phyloP scores from a whole-genome alignment of 92 coral and sea anemone genomes.

The Parazoanthus swiftii region DNA sequence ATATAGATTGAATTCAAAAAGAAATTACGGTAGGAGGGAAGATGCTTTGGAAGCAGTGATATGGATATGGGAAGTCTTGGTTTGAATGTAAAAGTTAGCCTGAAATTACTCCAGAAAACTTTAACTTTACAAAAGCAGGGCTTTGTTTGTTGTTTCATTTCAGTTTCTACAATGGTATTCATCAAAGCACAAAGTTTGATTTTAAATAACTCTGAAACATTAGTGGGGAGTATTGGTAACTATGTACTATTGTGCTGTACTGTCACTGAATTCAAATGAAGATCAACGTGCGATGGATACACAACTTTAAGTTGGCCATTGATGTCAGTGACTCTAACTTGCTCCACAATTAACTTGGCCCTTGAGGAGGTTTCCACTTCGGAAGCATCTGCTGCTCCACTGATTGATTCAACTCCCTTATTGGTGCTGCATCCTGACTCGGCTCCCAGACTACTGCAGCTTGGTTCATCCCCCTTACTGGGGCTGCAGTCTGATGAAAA shows the following conservation, averaged over 20 bases:
- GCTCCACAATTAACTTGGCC: slow-evolving; percentile 69
- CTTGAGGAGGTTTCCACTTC: slow-evolving; percentile 2
- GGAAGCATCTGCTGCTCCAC: not conserved
- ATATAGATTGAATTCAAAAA: too few species aligned
- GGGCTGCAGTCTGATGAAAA: slow-evolving; percentile 48
- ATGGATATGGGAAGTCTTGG: too few species aligned
- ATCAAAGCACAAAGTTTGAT: not conserved
- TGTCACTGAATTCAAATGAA: slow-evolving; percentile 61
- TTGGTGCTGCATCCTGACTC: not conserved
- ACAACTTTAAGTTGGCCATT: slow-evolving; percentile 93
- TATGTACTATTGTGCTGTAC: slow-evolving; percentile 16
- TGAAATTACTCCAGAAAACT: too few species aligned
- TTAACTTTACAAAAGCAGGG: too few species aligned
- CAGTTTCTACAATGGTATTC: too few species aligned
- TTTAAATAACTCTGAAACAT: not conserved
- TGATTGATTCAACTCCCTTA: slow-evolving; percentile 15
- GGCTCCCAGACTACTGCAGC: not conserved
- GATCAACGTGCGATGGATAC: slow-evolving; percentile 90
- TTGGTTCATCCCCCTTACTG: slow-evolving; percentile 16
- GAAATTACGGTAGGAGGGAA: too few species aligned
- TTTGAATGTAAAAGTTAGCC: too few species aligned
- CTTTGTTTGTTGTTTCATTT: too few species aligned
- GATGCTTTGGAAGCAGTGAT: too few species aligned
- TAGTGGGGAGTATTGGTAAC: not conserved
- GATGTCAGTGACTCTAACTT: slow-evolving; percentile 73